Evolutionary conservation across 2,888 invertebrate species (phyloP), one percentile per base, ranked within the genome.

Genomic region (Neoaliturus tenellus): DNA sequence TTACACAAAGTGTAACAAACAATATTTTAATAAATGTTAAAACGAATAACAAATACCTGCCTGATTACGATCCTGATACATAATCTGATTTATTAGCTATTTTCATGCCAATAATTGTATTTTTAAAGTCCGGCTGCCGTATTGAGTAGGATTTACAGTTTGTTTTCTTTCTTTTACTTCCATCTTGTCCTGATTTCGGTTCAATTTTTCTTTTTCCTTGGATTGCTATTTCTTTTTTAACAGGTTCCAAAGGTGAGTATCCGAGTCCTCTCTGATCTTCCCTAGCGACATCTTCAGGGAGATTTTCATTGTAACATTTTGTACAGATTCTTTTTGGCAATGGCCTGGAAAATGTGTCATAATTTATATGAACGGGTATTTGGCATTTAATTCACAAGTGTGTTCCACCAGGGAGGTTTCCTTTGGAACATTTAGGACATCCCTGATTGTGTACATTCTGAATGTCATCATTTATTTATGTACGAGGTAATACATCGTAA

Each of bases 401-500:
- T 2, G 80, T 33, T 80, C 80, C 80, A 33, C 80, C 80, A 31
- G 80, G 80, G 17, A 80, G 28, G n/a, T 80, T 80, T 31, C 80
- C 80, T 20, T 58, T 80, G 1, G 58, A 55, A 33, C 80, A 80
- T n/a, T 55, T 58, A 3, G 80, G 80, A n/a, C 80, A 80, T 14
- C 10, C 10, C 10, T n/a, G n/a, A n/a, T n/a, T n/a, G n/a, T n/a
- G n/a, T n/a, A n/a, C n/a, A n/a, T n/a, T n/a, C n/a, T n/a, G n/a
- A n/a, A n/a, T n/a, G n/a, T n/a, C n/a, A n/a, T n/a, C n/a, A n/a
- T n/a, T n/a, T 10, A 4, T 28, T 58, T 58, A 20, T n/a, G 6
- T 23, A 2, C 1, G n/a, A 58, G 28, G 58, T 2, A 35, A 67
- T 1, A 25, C 8, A 31, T 67, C 35, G 1, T 31, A 17, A 31